These are phyloP conservation scores for Caerostris darwini DNA, from an alignment of 1,140 invertebrate species.

Conservation along the genomic window DNA sequence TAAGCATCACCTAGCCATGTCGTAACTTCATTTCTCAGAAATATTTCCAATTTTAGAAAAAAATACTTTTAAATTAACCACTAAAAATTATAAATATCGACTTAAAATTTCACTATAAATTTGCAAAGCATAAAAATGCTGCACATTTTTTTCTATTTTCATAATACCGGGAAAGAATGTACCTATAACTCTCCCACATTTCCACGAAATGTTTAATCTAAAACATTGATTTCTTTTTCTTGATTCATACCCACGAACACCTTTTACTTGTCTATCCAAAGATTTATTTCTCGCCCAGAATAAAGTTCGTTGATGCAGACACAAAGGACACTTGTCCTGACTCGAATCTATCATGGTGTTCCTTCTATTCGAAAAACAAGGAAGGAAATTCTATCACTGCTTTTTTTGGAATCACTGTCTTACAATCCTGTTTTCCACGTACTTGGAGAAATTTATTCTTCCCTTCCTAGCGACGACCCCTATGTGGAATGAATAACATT, in stretches of 20 bases:
- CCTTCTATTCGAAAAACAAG: not conserved
- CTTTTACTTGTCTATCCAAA: not conserved
- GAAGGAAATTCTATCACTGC: not conserved
- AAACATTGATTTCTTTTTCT: not conserved
- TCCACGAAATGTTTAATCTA: too few relatives aligned
- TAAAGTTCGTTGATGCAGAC: not conserved
- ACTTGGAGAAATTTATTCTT: not conserved
- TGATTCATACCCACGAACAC: not conserved
- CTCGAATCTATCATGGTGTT: not conserved
- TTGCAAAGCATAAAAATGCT: too few relatives aligned
- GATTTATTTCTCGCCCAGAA: not conserved
- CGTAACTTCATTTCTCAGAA: too few relatives aligned
- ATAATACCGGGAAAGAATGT: too few relatives aligned
- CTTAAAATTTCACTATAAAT: too few relatives aligned
- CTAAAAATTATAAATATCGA: too few relatives aligned
- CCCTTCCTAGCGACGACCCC: not conserved
- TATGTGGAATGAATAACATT: not conserved
- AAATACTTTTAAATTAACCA: too few relatives aligned
- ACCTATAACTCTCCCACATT: too few relatives aligned
- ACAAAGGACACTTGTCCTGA: not conserved
- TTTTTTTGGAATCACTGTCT: not conserved
- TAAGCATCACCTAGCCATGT: too few relatives aligned
- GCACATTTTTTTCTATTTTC: too few relatives aligned
- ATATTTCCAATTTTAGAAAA: too few relatives aligned
- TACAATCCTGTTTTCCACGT: not conserved